These are phyloP conservation scores for Dicaeum eximium DNA, from an alignment of 2,113 vertebrate species.

Conservation along the genomic window DNA sequence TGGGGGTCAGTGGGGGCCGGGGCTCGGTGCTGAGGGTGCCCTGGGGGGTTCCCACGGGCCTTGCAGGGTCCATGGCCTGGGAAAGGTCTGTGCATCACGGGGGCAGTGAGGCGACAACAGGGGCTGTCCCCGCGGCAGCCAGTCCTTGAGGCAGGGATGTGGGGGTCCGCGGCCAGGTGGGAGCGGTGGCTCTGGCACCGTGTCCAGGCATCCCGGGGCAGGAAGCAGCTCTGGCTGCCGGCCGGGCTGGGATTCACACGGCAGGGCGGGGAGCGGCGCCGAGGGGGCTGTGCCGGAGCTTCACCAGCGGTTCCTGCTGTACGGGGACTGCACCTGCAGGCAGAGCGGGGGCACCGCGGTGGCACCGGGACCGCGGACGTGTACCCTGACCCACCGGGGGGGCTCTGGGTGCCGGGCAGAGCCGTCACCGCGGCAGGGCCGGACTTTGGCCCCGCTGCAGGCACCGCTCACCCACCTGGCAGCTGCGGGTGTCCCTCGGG, in stretches of 20 bases:
- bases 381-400: neutral
- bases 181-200: neutral
- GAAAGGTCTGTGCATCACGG: neutral
- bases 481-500: conserved; percentile 43
- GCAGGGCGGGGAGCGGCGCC: too few species aligned
- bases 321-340: conserved; percentile 70
- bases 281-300: neutral
- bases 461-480: conserved; percentile 68
- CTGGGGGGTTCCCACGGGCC: neutral
- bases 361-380: accelerated
- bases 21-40: neutral
- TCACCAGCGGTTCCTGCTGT: conserved; percentile 72
- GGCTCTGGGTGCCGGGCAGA: neutral
- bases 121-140: neutral
- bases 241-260: neutral
- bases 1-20: neutral
- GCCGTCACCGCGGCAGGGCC: neutral
- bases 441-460: neutral
- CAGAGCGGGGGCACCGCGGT: neutral
- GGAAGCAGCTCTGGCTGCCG: neutral
- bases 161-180: neutral
- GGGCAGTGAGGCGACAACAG: neutral
- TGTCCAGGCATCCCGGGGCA: neutral
- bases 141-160: neutral
- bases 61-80: accelerated